Evolutionary conservation across 2,797 vertebrate genomes (phyloP), one percentile per base, ranked within the genome.

Genomic region (Spinus pinus): DNA sequence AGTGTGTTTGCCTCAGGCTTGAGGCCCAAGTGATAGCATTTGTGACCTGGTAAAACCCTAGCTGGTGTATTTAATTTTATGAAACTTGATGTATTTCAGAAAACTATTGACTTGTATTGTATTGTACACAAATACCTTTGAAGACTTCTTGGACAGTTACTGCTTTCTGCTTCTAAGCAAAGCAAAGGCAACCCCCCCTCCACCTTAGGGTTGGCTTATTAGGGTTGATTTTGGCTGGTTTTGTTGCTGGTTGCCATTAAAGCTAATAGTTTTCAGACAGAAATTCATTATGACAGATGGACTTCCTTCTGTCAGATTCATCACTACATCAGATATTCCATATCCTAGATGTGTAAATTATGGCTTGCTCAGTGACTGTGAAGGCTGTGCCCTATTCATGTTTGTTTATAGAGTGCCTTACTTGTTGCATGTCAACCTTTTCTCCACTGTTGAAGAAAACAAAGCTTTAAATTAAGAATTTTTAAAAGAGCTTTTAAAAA

Each of bases 321-420:
- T 77, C 15, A 8, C 5, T 47, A 9, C 21, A 5, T 41, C 39
- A 60, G 25, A 13, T 37, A 69, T 19, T 23, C 46, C 57, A 31
- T 74, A 37, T 53, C 33, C 16, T 12, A 42, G 28, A 51, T 14
- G 49, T 64, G 49, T 30, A 16, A 64, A 44, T 49, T 37, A 42
- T 2, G 35, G 31, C 35, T 60, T 3, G 0, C 37, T 44, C 28
- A 25, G 12, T 64, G n/a, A 31, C 37, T 37, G 1, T 28, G 14
- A 47, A 47, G 14, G 21, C 28, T 69, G 31, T 67, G 16, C 37
- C 20, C 18, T 44, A 12, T 11, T 65, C 9, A 0, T 9, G 3
- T 27, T 75, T 60, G 12, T 64, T 75, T 62, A 27, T 6, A 23
- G 39, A 19, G 10, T 23, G 5, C 42, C 21, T 14, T 66, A 53